phyloP scores from a whole-genome alignment of 1,140 invertebrate genomes.

The Coelopa frigida region DNA sequence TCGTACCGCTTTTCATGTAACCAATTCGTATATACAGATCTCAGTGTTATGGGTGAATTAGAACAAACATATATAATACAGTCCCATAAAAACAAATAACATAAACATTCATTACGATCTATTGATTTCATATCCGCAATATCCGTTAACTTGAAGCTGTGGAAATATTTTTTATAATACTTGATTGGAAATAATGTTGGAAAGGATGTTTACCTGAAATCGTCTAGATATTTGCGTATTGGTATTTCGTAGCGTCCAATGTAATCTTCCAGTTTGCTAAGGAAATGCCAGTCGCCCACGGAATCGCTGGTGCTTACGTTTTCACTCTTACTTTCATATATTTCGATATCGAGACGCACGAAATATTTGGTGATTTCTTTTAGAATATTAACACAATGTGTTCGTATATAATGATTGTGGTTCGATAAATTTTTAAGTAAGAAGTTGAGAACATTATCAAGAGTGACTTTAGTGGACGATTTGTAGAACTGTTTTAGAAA shows the following conservation, averaged over 20 bases:
- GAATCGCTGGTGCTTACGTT: not conserved
- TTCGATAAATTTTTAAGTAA: constrained; percentile 30
- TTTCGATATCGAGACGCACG: constrained; percentile 32
- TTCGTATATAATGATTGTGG: constrained; percentile 21
- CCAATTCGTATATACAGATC: constrained; percentile 63
- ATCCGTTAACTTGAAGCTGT: constrained; percentile 34
- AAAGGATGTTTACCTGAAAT: constrained; percentile 26
- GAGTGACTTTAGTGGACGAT: constrained; percentile 17
- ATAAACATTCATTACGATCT: constrained; percentile 24
- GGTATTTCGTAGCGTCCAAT: constrained; percentile 38
- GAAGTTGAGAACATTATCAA: constrained; percentile 37
- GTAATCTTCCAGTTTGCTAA: constrained; percentile 50
- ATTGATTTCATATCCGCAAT: constrained; percentile 30
- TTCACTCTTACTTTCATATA: constrained; percentile 27
- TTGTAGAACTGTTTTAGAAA: constrained; percentile 28
- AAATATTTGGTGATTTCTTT: constrained; percentile 26
- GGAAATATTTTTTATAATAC: not conserved
- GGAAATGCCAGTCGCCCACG: constrained; percentile 35
- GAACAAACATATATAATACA: constrained; percentile 62
- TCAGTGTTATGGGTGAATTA: constrained; percentile 57
- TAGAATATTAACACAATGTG: constrained; percentile 23
- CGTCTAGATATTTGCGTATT: constrained; percentile 29
- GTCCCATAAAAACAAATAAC: constrained; percentile 68
- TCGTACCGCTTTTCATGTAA: constrained; percentile 50
- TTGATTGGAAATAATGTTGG: not conserved